Base-by-base conservation (phyloP, 2,797 vertebrate genomes). In the Gila robusta region DNA sequence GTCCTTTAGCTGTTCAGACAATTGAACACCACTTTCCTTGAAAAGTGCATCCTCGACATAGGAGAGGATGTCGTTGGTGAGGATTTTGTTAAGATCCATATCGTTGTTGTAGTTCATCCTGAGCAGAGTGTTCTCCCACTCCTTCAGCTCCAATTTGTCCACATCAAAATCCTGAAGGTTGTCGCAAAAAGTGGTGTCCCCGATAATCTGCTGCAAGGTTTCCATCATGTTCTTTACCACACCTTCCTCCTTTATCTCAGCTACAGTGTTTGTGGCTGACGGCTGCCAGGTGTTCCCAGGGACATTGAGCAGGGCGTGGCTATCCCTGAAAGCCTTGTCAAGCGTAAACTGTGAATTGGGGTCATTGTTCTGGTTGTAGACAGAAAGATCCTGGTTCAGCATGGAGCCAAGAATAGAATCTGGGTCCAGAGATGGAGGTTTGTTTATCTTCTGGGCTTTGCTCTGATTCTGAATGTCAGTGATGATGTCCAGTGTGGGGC, bases 41-140 rank as follows among this genome's bases (percentile, higher is more conserved):
- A 94, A 89, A 3, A 95, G 91, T 70, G 94, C 89, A 81, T 96
- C 95, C 83, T 96, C 95, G 8, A 93, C 88, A 1, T 82, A 95
- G 1, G 91, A 85, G 41, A 95, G 84, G 81, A 94, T 93, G 91
- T 94, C 90, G 0, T 91, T 89, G 84, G 83, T 92, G 2, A 93
- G 88, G 11, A 94, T 90, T 72, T 94, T 83, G 0, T 87, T 88
- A 6, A 89, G 87, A 62, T 94, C 93, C 0, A 92, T 87, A 1
- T 86, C 35, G 76, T 67, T 86, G 87, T 23, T 90, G 54, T 72
- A 64, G 81, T 89, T 92, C 89, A 96, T 90, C 88, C 88, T 92
- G 67, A 95, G 90, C 86, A 97, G 89, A 5, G 91, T 91, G 49
- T 90, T 94, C 90, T 96, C 94, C 96, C 96, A 96, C 73, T 87